Evolutionary conservation across 2,888 invertebrate species (phyloP), one percentile per base, ranked within the genome.

Genomic region (Itoplectis maculator): DNA sequence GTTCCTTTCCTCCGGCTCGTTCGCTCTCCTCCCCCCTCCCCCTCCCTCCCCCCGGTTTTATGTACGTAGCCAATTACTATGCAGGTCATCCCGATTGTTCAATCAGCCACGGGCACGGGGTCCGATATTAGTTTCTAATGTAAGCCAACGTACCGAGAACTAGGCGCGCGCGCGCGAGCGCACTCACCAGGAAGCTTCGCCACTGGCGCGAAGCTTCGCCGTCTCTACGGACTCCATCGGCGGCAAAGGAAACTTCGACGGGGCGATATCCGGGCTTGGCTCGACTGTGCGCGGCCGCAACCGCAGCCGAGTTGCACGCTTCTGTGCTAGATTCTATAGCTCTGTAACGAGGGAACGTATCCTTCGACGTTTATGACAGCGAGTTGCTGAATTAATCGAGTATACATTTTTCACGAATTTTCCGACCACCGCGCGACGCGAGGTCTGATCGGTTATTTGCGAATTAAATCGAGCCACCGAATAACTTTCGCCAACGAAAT

Each of bases 51-150:
- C 29, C 18, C 37, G 69, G 47, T 66, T 81, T 72, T 76, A 65
- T 61, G 78, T 70, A 65, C 81, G 65, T 69, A 82, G 73, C 77
- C 81, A 82, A 82, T 82, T 82, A 82, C 81, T 78, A 82, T 82
- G 81, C 81, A 74, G 81, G 81, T 82, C 81, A 82, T 82, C 81
- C 78, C 74, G 81, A 82, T 82, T 82, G 81, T 82, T 82, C 81
- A 82, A 82, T 82, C 81, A 82, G 78, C 81, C 81, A 69, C 73
- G 77, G 73, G 70, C 69, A 66, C 82, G 45, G 51, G 75, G 59
- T 82, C 75, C 79, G 82, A 82, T 82, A 82, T 79, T 79, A 82
- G 79, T 82, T 82, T 82, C 79, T 79, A 79, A 82, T 82, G 79
- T 82, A 75, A 79, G 70, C 79, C 82, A 76, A 82, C 82, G 75